Base-by-base conservation (phyloP, 2,113 vertebrate species). In the Antechinus flavipes region DNA sequence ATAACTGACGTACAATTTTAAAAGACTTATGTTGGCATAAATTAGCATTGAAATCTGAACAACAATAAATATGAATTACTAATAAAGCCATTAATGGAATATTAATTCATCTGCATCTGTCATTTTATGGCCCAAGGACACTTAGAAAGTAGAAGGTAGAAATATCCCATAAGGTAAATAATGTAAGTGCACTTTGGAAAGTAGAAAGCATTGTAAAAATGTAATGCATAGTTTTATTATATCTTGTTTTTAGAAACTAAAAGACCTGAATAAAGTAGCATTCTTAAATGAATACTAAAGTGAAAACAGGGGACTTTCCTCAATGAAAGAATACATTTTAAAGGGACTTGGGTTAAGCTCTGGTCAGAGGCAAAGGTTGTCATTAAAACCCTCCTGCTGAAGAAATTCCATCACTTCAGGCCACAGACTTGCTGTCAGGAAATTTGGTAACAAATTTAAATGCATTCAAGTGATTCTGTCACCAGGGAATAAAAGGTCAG, bases 321-420 rank as follows among this genome's bases (percentile, higher is more conserved):
- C 11, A 27, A 3, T 22, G 22, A 54, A 68, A 61, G 90, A 89
- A 93, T 49, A 11, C 54, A 26, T 58, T 93, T 68, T 55, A 27
- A 35, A 90, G 54, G 47, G 0, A 46, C 14, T 76, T 35, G 35
- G 35, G 58, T 61, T 76, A 68, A 84, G 23, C 1, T 6, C 84
- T 12, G 27, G 5, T 46, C 2, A 12, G 23, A 5, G 35, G 53
- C 91, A 49, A 55, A 97, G 50, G 8, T 11, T 0, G 1, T 50
- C 35, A 0, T 27, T 54, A 25, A 5, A 23, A 1, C 26, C 30
- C 3, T 54, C 8, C 26, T 23, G 23, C 1, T 0, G 1, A 24
- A 22, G 56, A 6, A 11, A 42, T 25, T 14, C 2, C 8, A 23
- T 10, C 0, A 24, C 46, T 42, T 0, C 16, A 14, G 91, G 14